Percentiles rank a stretch among this genome's conserved stretches.
These are phyloP conservation scores for Nemotelus pantherinus DNA, from an alignment of 2,888 invertebrate species.

Conservation along the genomic window DNA sequence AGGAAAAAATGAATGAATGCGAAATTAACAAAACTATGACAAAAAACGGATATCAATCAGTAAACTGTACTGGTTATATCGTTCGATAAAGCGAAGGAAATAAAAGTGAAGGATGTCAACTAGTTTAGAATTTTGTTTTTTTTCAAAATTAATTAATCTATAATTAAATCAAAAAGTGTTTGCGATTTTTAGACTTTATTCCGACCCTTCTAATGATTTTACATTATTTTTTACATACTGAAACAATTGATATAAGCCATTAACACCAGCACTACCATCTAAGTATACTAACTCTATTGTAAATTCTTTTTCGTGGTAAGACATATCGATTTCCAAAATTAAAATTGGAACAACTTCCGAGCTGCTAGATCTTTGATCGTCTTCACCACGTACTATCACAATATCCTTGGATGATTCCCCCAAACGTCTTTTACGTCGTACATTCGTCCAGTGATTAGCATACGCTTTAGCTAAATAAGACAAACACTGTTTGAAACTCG, in stretches of 20 bases:
- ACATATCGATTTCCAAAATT: slow-evolving; percentile 29
- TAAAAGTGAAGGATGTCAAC: too few species aligned
- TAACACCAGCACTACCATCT: slow-evolving; percentile 26
- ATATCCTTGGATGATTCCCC: slow-evolving; percentile 25
- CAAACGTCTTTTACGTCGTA: slow-evolving; percentile 24
- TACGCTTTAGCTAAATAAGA: slow-evolving; percentile 31
- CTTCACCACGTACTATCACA: neutral
- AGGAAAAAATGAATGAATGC: too few species aligned
- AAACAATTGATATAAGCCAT: slow-evolving; percentile 34
- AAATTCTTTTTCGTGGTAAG: slow-evolving; percentile 1
- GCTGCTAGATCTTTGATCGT: neutral
- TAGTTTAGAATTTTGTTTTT: too few species aligned
- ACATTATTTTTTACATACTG: slow-evolving; percentile 31
- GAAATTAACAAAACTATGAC: too few species aligned
- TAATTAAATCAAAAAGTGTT: too few species aligned
- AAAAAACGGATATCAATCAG: too few species aligned
- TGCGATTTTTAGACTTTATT: neutral
- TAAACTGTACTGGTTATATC: too few species aligned
- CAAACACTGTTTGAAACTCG: neutral
- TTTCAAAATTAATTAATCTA: too few species aligned
- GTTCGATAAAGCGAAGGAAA: too few species aligned
- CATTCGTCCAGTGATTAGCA: slow-evolving; percentile 35
- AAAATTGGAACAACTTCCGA: slow-evolving; percentile 24
- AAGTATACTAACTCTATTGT: slow-evolving; percentile 31
- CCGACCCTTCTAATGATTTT: neutral